A percentile compares a stretch with the other conserved stretches of the same genome.
Evolutionary conservation across 2,113 vertebrate genomes (phyloP).

Genomic region (Apeltes quadracus): DNA sequence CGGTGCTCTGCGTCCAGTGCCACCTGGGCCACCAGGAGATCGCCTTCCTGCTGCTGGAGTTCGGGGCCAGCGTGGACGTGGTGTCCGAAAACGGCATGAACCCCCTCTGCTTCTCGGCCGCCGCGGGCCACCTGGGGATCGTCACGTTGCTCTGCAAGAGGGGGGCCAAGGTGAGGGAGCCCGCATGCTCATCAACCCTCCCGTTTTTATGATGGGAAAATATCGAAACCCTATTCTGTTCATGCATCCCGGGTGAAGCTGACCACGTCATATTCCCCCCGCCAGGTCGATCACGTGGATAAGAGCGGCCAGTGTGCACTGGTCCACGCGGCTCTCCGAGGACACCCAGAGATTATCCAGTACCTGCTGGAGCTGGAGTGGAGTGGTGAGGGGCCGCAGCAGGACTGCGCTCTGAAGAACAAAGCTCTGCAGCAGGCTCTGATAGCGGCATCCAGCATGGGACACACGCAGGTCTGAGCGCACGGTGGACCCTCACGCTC

Average conservation of each 20-base stretch:
- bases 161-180: slow-evolving; percentile 87
- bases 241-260: background rate
- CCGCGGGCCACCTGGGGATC: slow-evolving; percentile 89
- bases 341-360: slow-evolving; percentile 87
- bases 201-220: background rate
- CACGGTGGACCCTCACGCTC: background rate
- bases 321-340: slow-evolving; percentile 91
- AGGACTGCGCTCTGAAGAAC: slow-evolving; percentile 82
- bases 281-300: slow-evolving; percentile 90
- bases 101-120: slow-evolving; percentile 89
- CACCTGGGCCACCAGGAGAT: slow-evolving; percentile 96
- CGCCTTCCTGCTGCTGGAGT: slow-evolving; percentile 88
- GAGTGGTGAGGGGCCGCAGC: slow-evolving; percentile 77
- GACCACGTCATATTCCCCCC: slow-evolving; percentile 18
- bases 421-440: slow-evolving; percentile 92
- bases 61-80: slow-evolving; percentile 88
- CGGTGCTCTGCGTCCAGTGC: slow-evolving; percentile 92
- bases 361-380: slow-evolving; percentile 87
- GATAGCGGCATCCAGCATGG: slow-evolving; percentile 95
- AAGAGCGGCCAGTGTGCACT: slow-evolving; percentile 95
- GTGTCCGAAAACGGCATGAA: slow-evolving; percentile 91
- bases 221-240: background rate
- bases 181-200: background rate
- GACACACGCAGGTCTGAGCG: slow-evolving; percentile 87
- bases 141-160: slow-evolving; percentile 88